Base-by-base conservation (phyloP, 2,797 vertebrate species). In the Phataginus tetradactyla region DNA sequence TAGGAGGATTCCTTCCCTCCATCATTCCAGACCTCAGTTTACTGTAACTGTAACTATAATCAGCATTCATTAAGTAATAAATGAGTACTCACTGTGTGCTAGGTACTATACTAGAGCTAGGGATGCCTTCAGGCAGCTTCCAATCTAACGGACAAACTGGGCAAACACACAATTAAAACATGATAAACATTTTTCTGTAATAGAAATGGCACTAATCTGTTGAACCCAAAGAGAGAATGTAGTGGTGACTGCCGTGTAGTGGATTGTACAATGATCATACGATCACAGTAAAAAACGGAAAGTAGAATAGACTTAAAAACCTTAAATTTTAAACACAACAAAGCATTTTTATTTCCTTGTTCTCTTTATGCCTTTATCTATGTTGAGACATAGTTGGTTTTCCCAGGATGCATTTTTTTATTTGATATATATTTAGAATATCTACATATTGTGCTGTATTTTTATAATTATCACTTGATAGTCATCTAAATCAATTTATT, bases 231-330 rank as follows among this genome's bases (percentile, higher is more conserved):
- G 20, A 90, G 32, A 68, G 39, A 91, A 78, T 15, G 34, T 14
- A 45, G 7, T 42, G 25, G 64, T 64, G 27, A 69, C 2, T 79
- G n/a, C 34, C 32, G 51, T 14, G 39, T 29, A 71, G 69, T 7
- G 4, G 39, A 39, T 23, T 53, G 1, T 29, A 79, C 21, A 75
- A 53, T 29, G 27, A 71, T 13, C 83, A 27, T 55, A 53, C 23
- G 21, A 79, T 86, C 83, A 79, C 25, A 74, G 64, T 55, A 42
- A 87, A 86, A 92, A 49, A 37, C 21, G 4, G 21, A 42, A 84
- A 94, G 20, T 45, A n/a, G 39, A 86, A 96, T 13, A 92, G 3
- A n/a, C 29, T 37, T 55, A 59, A 96, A 80, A 86, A 55, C n/a
- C 29, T 42, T 49, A 34, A 14, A 63, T 83, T 86, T 90, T 90